Evolutionary conservation across 2,797 vertebrate genomes (phyloP).

Genomic region (Urocyon cinereoargenteus): DNA sequence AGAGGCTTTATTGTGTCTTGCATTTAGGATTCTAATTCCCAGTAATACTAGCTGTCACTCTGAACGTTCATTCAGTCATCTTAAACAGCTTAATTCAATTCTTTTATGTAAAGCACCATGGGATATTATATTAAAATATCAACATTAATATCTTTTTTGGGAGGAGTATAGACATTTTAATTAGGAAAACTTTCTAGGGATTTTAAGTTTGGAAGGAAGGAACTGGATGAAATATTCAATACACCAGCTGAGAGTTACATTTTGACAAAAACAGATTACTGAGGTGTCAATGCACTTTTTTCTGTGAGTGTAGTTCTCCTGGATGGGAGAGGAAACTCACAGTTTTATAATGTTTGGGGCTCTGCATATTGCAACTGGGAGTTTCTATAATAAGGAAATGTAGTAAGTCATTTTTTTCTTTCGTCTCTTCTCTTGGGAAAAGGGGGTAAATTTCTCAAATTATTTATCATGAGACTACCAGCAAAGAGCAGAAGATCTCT

Average conservation of each 20-base stretch:
- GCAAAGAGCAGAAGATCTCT: background rate
- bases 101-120: background rate
- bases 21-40: slow-evolving; percentile 7
- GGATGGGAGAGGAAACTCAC: background rate
- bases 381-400: background rate
- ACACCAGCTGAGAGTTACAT: background rate
- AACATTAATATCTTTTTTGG: background rate
- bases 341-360: background rate
- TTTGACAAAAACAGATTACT: background rate
- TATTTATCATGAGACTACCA: background rate
- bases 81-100: slow-evolving; percentile 5
- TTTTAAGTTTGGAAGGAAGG: background rate
- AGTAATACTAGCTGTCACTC: background rate
- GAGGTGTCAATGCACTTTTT: background rate
- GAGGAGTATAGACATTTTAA: background rate
- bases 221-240: background rate
- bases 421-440: background rate
- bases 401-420: background rate
- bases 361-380: background rate
- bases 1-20: background rate
- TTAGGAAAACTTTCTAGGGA: slow-evolving; percentile 18
- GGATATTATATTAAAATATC: slow-evolving; percentile 1
- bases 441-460: background rate
- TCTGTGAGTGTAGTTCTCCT: background rate
- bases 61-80: slow-evolving; percentile 13